Conservation (phyloP, 1,140 invertebrate genomes). For the Pseudachorutes palmiensis region DNA sequence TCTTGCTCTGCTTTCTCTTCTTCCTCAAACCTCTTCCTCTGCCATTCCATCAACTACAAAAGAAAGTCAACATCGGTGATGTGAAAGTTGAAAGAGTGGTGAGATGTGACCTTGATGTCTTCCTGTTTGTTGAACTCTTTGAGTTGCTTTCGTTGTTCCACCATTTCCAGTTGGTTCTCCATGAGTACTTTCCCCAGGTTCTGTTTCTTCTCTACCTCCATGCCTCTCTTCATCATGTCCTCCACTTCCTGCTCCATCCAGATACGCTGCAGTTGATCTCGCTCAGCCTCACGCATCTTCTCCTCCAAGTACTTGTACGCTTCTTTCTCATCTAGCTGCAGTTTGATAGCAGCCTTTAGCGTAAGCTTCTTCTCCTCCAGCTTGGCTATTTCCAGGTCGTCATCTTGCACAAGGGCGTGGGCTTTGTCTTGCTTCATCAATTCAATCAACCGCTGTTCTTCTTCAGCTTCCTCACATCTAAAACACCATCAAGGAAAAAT, state of each 20-base stretch:
- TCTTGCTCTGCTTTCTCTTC: constrained; percentile 22
- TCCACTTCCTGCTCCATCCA: constrained; percentile 31
- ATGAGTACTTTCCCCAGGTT: constrained; percentile 28
- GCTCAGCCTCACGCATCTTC: constrained; percentile 23
- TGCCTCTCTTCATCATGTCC: constrained; percentile 15
- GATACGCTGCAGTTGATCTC: constrained; percentile 17
- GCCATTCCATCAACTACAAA: constrained; percentile 29
- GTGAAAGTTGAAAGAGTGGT: not conserved
- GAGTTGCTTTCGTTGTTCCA: constrained; percentile 17
- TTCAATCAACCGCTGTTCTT: constrained; percentile 23
- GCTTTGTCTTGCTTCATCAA: constrained; percentile 26
- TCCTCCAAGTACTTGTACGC: constrained; percentile 29
- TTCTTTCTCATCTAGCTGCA: constrained; percentile 29
- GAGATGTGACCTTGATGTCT: constrained; percentile 24
- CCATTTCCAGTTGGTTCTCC: constrained; percentile 25
- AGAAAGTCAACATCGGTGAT: not conserved
- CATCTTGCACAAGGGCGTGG: constrained; percentile 23
- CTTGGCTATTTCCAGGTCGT: constrained; percentile 18
- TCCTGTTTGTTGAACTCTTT: constrained; percentile 27
- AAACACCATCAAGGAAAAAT: not conserved
- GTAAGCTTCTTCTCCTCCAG: constrained; percentile 19
- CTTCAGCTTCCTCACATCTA: constrained; percentile 31
- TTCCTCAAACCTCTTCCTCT: constrained; percentile 28
- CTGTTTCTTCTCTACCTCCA: constrained; percentile 23
- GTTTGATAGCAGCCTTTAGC: constrained; percentile 18